Evolutionary conservation across 1,140 invertebrate species (phyloP), one percentile per base, ranked within the genome.

Genomic region (Nasonia longicornis): DNA sequence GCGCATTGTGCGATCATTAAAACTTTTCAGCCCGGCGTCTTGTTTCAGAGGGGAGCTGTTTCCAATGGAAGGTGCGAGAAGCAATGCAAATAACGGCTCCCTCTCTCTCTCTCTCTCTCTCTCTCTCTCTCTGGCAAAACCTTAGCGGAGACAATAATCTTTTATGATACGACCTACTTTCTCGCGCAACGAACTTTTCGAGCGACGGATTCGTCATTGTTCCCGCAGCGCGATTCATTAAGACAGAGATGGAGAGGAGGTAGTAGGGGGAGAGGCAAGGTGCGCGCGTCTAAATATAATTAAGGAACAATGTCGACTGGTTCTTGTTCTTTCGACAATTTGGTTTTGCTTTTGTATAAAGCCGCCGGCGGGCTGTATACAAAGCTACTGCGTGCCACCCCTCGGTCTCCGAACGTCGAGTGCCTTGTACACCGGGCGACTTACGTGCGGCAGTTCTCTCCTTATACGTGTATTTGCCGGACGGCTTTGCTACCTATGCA

Each of bases 141-240:
- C 72, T 58, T 52, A 8, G 14, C 45, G 73, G 22, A 48, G 6
- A 80, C 70, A 75, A 77, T 77, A 77, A 81, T 77, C 80, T 66
- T 81, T 76, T 77, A 69, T 72, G 48, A 81, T 38, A 69, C 45
- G 69, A 77, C 74, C 75, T 71, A 77, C 48, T 77, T 77, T 77
- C 42, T 63, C 45, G 22, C 66, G 16, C 45, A 71, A 38, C 26
- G 71, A 69, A 48, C 79, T 52, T 52, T 72, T 66, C 48, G 66
- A 12, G 69, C 42, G 63, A 66, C 22, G 38, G 29, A 42, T 70
- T 67, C 64, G 11, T 31, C 42, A 80, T 80, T 80, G 72, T 80
- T 80, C 72, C 16, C 7, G 16, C 6, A 58, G 52, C 35, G 20
- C 29, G 42, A 70, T 75, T 70, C 66, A 31, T 81, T 77, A 72